Conservation (phyloP, 2,113 vertebrate species). For the Rana temporaria region DNA sequence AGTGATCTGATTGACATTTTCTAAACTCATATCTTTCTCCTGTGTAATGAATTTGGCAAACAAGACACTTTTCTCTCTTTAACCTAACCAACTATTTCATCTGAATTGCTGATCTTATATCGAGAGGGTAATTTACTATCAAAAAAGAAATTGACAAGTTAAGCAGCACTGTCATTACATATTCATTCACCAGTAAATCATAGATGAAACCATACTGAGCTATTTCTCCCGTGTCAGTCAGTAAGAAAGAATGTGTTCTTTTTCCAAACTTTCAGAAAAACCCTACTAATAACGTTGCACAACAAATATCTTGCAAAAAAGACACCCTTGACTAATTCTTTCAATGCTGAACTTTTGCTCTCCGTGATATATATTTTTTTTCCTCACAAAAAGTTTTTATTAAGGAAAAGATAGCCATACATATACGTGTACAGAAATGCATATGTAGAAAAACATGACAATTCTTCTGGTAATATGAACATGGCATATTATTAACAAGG, state of each 20-base stretch:
- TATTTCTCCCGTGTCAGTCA: not conserved
- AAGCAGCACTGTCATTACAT: conserved; percentile 10
- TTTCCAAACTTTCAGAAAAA: too few species aligned
- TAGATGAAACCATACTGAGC: conserved; percentile 1
- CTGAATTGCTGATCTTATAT: conserved; percentile 41
- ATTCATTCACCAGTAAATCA: conserved; percentile 10
- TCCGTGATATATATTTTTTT: not conserved
- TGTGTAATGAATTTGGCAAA: conserved; percentile 50
- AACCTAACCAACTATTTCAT: conserved; percentile 43
- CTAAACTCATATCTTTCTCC: conserved; percentile 29
- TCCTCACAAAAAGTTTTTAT: too few species aligned
- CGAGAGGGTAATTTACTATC: conserved; percentile 29
- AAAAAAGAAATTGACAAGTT: conserved; percentile 50
- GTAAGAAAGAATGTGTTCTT: too few species aligned
- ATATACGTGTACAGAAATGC: too few species aligned
- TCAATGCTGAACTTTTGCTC: too few species aligned
- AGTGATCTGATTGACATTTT: conserved; percentile 45
- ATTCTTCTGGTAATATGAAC: too few species aligned
- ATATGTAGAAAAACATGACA: too few species aligned
- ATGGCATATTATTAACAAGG: too few species aligned
- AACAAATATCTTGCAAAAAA: not conserved
- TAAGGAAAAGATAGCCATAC: too few species aligned
- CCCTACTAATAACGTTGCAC: not conserved
- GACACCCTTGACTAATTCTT: not conserved
- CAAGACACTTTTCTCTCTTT: conserved; percentile 42